Conservation (phyloP, 2,888 invertebrate species). For the Nemapogon koenigi region DNA sequence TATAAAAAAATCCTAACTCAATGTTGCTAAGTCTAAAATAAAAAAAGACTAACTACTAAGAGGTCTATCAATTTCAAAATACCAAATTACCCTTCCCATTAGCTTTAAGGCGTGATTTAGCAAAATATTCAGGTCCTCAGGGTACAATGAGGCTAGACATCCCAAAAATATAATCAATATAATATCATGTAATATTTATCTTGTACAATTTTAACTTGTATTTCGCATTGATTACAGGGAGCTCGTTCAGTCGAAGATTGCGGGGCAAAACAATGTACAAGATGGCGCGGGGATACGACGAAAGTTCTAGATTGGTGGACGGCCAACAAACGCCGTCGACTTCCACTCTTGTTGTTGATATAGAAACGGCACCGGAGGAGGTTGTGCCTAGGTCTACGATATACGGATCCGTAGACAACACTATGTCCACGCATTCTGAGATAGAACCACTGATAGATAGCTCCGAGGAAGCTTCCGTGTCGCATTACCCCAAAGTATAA, state of each 20-base stretch:
- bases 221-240: too few species aligned
- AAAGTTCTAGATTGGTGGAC: conserved; percentile 53
- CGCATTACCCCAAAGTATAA: conserved; percentile 34
- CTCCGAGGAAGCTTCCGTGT: conserved; percentile 18
- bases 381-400: conserved; percentile 27
- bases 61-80: too few species aligned
- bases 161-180: too few species aligned
- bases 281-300: conserved; percentile 72
- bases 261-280: conserved; percentile 80
- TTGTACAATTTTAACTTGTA: too few species aligned
- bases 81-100: too few species aligned
- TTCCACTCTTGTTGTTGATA: conserved; percentile 39
- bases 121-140: too few species aligned
- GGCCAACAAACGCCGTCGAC: conserved; percentile 30
- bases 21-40: too few species aligned
- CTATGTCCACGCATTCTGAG: conserved; percentile 28
- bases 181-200: too few species aligned
- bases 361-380: conserved; percentile 28
- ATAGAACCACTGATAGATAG: conserved; percentile 34
- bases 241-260: conserved; percentile 78
- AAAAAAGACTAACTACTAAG: too few species aligned
- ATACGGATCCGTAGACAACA: conserved; percentile 47
- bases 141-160: too few species aligned
- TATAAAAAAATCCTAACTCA: too few species aligned
- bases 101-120: too few species aligned